Conservation (phyloP, 1,140 invertebrate genomes). For the Drosophila sucinea region DNA sequence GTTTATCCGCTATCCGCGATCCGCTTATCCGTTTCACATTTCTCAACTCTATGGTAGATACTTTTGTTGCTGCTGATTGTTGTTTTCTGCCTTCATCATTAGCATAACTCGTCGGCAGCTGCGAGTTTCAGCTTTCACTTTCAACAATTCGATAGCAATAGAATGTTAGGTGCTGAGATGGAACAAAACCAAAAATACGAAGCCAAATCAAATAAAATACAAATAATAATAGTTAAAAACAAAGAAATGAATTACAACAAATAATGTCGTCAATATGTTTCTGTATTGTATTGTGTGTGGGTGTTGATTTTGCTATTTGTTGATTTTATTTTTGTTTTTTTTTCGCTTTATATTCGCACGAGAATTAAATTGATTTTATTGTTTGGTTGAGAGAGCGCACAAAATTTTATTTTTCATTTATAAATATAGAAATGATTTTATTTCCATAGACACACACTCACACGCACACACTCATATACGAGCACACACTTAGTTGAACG, state of each 20-base stretch:
- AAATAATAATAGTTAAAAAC: conserved; percentile 28
- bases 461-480: conserved; percentile 13
- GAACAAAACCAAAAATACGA: conserved; percentile 45
- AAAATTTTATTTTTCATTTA: conserved; percentile 56
- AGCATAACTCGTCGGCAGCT: conserved; percentile 47
- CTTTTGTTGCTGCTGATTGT: conserved; percentile 2
- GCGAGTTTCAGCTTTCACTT: conserved; percentile 70
- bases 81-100: conserved; percentile 22
- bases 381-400: conserved; percentile 17
- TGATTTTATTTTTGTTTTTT: conserved; percentile 28
- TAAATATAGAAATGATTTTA: conserved; percentile 78
- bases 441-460: conserved; percentile 29
- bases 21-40: conserved; percentile 30
- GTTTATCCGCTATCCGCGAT: conserved; percentile 10
- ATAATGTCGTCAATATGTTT: background rate
- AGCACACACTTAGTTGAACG: conserved; percentile 20
- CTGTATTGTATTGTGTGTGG: conserved; percentile 11
- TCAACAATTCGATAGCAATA: conserved; percentile 65
- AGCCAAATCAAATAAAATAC: conserved; percentile 40
- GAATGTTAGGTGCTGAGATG: conserved; percentile 54
- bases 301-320: conserved; percentile 46
- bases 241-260: conserved; percentile 29
- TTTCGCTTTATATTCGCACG: conserved; percentile 38
- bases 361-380: conserved; percentile 49
- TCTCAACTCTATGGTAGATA: conserved; percentile 16